Percentiles rank a stretch among this genome's conserved stretches.
Evolutionary conservation across 30 jellyfish, hydroid and myxozoan species (phyloP).

Genomic region (Clytia hemisphaerica): DNA sequence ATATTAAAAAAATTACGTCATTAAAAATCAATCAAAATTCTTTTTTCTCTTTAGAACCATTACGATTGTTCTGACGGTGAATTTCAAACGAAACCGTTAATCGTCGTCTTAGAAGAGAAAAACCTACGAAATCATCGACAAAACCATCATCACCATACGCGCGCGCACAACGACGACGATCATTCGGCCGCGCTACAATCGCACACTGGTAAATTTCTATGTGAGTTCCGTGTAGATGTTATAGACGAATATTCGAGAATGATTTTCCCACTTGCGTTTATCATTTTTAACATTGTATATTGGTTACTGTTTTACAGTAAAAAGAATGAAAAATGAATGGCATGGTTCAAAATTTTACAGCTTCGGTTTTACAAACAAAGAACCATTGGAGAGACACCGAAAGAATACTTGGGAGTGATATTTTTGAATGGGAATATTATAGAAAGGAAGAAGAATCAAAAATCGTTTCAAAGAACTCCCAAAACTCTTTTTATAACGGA

Average conservation of each 20-base stretch:
- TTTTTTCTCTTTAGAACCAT: background rate
- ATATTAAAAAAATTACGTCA: too few relatives aligned
- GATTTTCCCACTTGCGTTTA: constrained; percentile 74
- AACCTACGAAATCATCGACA: constrained; percentile 23
- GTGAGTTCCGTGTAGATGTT: constrained; percentile 70
- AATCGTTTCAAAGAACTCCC: too few relatives aligned
- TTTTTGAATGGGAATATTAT: too few relatives aligned
- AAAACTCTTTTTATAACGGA: too few relatives aligned
- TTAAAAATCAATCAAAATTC: too few relatives aligned
- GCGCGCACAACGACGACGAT: constrained; percentile 33
- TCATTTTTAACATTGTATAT: constrained; percentile 81
- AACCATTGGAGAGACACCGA: too few relatives aligned
- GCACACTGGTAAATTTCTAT: constrained; percentile 46
- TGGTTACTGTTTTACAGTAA: constrained; percentile 84
- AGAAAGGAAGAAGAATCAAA: too few relatives aligned
- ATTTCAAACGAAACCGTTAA: constrained; percentile 39
- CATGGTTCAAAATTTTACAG: too few relatives aligned
- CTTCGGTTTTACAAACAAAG: too few relatives aligned
- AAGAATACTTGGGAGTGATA: too few relatives aligned
- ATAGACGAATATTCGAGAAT: constrained; percentile 83
- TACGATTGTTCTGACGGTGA: constrained; percentile 5
- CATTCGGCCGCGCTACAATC: constrained; percentile 31
- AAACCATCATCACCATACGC: too few relatives aligned
- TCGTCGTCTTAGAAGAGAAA: constrained; percentile 78
- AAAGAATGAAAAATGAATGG: constrained; percentile 23